Base-by-base conservation (phyloP, 2,797 vertebrate genomes). In the Lates japonicus region DNA sequence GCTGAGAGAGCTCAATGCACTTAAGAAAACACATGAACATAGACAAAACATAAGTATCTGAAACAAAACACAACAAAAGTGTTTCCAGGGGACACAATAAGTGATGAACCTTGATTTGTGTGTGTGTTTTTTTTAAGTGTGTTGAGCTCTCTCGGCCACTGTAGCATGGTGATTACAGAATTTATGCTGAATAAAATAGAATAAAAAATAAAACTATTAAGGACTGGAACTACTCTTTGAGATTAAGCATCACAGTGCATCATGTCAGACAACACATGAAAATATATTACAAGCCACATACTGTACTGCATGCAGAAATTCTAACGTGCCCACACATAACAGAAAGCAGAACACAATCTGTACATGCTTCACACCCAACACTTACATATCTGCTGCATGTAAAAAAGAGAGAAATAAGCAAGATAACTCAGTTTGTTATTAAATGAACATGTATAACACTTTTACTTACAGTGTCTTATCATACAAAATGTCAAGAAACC, bases 371-470 rank as follows among this genome's bases (percentile, higher is more conserved):
- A 52, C 41, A 74, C 54, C 20, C 20, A 74, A 65, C 70, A 93
- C 93, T 93, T 93, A 93, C 92, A 63, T 25, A 59, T 89, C 80
- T 62, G 92, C 92, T 81, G 93, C 93, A 80, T 90, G 88, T 81
- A 58, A 83, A 81, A n/a, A 84, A 90, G 42, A 42, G 61, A 78
- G 61, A 74, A 68, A 91, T 39, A 83, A 76, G 81, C 35, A 61
- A 54, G 10, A 78, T 48, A 37, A 44, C 51, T 81, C 54, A 35
- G 59, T 75, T 70, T 58, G 25, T 78, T 48, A 29, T 65, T 77
- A 75, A 65, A 37, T 39, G 4, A 58, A 33, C 19, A 63, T 3
- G 0, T 72, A 80, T 29, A 71, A 37, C 39, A 48, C 14, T 10
- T 48, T 61, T 12, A 57, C 22, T 7, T 1, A n/a, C 14, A 9